Base-by-base conservation (phyloP, 2,888 invertebrate genomes). In the Mechanitis messenoides region DNA sequence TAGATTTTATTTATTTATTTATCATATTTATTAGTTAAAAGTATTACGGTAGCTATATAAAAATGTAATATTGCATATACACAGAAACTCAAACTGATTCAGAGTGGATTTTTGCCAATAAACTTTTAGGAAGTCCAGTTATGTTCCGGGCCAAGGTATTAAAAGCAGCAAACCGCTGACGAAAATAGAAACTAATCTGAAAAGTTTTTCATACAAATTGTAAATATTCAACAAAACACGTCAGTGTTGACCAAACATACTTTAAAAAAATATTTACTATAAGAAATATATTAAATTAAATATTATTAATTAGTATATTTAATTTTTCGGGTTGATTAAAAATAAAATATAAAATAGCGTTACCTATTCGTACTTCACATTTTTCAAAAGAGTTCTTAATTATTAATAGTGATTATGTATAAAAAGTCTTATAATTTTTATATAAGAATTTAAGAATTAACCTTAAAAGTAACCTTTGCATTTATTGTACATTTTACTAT, bases 141-240 rank as follows among this genome's bases (percentile, higher is more conserved):
- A 31, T 31, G 7, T 28, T 50, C 31, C 28, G 31, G 11, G 50
- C 50, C 50, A 50, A 50, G 50, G 50, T 50, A 50, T 50, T 50
- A 50, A 50, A 50, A 50, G 47, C 28, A 50, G 31, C 31, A 50
- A 31, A 50, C 2, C 7, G 50, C 50, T 50, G 50, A 50, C 50
- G 50, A 50, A 50, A 50, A 50, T 50, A 31, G 50, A 50, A 50
- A 50, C 50, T 50, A 50, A 50, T 31, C 7, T 31, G 31, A 50
- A 50, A 50, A 50, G 31, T 50, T 50, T 50, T 28, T 11, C 50
- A 31, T 9, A 7, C 31, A 9, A 3, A 31, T 50, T 50, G 50
- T 50, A 50, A 50, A 50, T 31, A 50, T 50, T 28, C 50, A 31
- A 31, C 50, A 50, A 50, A 50, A 50, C 50, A 50, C n/a, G 9